phyloP scores from a whole-genome alignment of 2,113 vertebrate genomes.

The Chaetodon trifascialis region DNA sequence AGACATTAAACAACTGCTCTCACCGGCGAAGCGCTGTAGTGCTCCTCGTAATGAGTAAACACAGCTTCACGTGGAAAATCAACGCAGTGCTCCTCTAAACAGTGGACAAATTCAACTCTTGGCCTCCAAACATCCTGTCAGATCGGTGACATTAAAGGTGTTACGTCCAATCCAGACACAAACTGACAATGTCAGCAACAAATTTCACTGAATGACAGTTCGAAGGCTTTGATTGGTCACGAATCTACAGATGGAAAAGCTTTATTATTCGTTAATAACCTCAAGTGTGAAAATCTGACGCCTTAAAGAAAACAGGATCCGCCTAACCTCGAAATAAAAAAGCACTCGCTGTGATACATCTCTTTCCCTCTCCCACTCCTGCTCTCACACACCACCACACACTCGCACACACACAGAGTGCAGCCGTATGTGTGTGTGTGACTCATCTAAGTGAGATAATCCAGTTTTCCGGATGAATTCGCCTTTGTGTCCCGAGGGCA shows the following conservation, averaged over 20 bases:
- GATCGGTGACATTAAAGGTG: background rate
- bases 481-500: constrained; percentile 76
- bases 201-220: constrained; percentile 1
- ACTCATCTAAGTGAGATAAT: constrained; percentile 81
- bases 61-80: background rate
- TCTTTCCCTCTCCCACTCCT: constrained; percentile 42
- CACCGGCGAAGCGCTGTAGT: background rate
- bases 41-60: background rate
- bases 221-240: background rate
- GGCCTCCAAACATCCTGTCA: background rate
- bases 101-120: background rate
- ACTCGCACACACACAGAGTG: constrained; percentile 44
- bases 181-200: background rate
- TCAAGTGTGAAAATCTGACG: constrained; percentile 23
- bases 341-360: constrained; percentile 18
- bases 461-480: constrained; percentile 80
- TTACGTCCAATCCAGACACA: background rate
- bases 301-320: constrained; percentile 28
- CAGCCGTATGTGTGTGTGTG: constrained; percentile 68
- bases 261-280: constrained; percentile 26
- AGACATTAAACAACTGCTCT: constrained; percentile 10
- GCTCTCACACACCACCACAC: constrained; percentile 33
- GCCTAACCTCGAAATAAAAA: constrained; percentile 34
- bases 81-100: background rate
- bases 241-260: constrained; percentile 17